Conservation (phyloP, 2,888 invertebrate genomes). For the Tenodera sinensis region DNA sequence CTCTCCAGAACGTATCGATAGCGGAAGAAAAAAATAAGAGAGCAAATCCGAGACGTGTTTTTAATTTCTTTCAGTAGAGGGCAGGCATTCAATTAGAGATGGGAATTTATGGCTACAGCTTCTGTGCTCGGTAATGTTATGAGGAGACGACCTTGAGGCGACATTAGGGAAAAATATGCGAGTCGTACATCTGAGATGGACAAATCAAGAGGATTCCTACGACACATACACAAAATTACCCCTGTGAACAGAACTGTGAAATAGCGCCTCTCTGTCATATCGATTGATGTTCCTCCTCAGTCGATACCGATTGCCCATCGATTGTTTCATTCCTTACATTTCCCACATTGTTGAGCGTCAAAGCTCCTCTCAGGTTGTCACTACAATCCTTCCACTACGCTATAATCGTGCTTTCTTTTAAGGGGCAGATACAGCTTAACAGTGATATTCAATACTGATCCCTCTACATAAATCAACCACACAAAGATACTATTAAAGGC, state of each 20-base stretch:
- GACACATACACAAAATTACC: background rate
- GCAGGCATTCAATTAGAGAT: background rate
- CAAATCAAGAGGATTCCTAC: background rate
- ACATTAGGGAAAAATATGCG: background rate
- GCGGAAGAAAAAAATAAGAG: background rate
- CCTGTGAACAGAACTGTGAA: background rate
- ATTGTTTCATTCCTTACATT: background rate
- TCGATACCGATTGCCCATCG: background rate
- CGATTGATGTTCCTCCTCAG: background rate
- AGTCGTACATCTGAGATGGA: background rate
- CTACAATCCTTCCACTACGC: background rate
- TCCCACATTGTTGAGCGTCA: background rate
- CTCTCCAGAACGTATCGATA: background rate
- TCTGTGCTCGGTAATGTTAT: background rate
- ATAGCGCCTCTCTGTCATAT: background rate
- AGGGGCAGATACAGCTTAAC: too few species aligned
- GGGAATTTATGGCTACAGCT: background rate
- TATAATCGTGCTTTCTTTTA: too few species aligned
- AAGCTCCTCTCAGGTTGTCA: background rate
- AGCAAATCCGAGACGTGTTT: background rate
- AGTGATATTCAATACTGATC: too few species aligned
- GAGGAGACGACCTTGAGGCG: background rate
- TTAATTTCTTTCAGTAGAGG: background rate
- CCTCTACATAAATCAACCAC: too few species aligned
- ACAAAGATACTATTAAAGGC: too few species aligned